Conservation (phyloP, 2,888 invertebrate genomes). For the Terebella lapidaria region DNA sequence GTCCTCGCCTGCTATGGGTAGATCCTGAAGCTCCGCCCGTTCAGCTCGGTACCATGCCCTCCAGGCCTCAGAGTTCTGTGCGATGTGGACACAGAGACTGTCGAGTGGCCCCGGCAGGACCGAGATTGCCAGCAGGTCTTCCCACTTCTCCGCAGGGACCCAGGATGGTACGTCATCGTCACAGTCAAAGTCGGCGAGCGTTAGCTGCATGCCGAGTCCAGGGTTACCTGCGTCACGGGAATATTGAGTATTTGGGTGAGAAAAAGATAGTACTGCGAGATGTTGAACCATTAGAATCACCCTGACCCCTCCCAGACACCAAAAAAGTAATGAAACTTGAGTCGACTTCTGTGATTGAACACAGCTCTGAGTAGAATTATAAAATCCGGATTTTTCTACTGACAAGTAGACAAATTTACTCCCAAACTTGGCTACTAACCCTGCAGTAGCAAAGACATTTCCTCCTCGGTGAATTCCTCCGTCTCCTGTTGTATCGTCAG, state of each 20-base stretch:
- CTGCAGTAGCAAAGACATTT: constrained; percentile 49
- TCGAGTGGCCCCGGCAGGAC: constrained; percentile 49
- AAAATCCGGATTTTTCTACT: no score
- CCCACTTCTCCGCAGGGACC: constrained; percentile 49
- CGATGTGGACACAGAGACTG: constrained; percentile 45
- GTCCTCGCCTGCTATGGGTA: no score
- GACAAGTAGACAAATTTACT: no score
- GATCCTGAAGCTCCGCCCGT: constrained; percentile 37
- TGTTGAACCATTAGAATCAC: neutral
- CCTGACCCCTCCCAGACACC: neutral
- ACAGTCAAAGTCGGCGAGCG: constrained; percentile 47
- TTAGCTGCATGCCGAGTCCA: constrained; percentile 48
- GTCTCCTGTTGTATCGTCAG: constrained; percentile 45
- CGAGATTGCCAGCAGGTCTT: constrained; percentile 49
- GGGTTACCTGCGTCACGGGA: constrained; percentile 49
- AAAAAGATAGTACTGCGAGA: neutral
- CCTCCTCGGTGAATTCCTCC: constrained; percentile 43
- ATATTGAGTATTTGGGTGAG: no score
- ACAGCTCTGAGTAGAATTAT: no score
- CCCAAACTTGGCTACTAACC: no score
- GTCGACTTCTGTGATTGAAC: no score
- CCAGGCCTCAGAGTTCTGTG: constrained; percentile 40
- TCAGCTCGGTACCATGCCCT: constrained; percentile 39
- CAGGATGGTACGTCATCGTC: constrained; percentile 39
- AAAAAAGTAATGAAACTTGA: no score